A percentile compares a stretch with the other conserved stretches of the same genome.
These are phyloP conservation scores for Oreochromis aureus DNA, from an alignment of 2,113 vertebrate species.

Conservation along the genomic window DNA sequence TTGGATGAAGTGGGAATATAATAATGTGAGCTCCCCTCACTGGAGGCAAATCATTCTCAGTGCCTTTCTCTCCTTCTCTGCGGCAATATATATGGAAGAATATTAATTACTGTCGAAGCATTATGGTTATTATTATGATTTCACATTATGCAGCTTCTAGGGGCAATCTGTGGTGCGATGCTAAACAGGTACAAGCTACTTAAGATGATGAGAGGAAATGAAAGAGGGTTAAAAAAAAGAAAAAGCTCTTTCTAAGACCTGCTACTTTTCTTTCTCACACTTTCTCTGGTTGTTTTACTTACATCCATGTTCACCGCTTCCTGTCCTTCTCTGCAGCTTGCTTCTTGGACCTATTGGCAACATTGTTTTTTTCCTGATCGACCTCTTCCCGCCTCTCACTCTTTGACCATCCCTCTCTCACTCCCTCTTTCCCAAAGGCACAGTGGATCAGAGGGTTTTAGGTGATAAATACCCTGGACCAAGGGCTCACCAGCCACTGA, in stretches of 20 bases:
- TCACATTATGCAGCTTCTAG: conserved; percentile 45
- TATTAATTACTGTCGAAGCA: conserved; percentile 65
- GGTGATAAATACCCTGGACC: conserved; percentile 63
- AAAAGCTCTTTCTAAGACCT: neutral
- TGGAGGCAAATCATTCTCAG: conserved; percentile 34
- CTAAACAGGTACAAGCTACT: conserved; percentile 28
- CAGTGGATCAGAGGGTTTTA: conserved; percentile 53
- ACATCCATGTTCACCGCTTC: neutral
- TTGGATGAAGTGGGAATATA: conserved; percentile 70
- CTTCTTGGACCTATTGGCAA: neutral
- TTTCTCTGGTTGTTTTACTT: neutral
- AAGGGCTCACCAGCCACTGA: conserved; percentile 50
- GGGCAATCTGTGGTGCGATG: neutral
- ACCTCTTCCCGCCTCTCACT: conserved; percentile 16
- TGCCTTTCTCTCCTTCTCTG: conserved; percentile 23
- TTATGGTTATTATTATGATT: conserved; percentile 52
- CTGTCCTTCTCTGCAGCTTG: neutral
- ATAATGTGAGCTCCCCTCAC: conserved; percentile 50
- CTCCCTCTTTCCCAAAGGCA: neutral
- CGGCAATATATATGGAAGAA: conserved; percentile 48
- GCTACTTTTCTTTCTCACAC: neutral
- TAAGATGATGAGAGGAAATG: neutral
- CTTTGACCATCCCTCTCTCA: neutral
- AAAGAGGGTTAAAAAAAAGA: neutral
- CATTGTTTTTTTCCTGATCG: neutral